A percentile compares a stretch with the other conserved stretches of the same genome.
Conservation (phyloP, 2,888 invertebrate genomes). For the Pantelozetes paolii region DNA sequence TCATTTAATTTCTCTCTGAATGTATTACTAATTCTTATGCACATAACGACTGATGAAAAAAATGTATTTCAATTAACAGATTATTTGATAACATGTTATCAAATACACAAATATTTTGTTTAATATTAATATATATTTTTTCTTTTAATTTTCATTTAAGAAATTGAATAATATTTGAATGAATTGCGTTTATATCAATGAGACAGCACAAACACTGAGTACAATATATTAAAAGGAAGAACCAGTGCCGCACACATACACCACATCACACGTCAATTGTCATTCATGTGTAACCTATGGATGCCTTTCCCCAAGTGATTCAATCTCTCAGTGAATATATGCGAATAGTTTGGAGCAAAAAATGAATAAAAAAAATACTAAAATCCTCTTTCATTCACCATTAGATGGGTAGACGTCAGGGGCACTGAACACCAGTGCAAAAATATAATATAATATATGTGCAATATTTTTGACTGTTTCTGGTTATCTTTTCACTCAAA, state of each 20-base stretch:
- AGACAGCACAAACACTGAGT: background rate
- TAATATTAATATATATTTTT: no score
- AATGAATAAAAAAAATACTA: background rate
- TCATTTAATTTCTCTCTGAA: no score
- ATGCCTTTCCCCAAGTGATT: constrained; percentile 30
- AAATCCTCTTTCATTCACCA: background rate
- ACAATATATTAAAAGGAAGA: background rate
- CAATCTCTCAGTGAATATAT: background rate
- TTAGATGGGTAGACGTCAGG: background rate
- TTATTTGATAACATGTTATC: no score
- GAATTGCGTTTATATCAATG: background rate
- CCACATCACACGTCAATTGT: constrained; percentile 23
- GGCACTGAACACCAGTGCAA: background rate
- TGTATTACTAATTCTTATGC: no score
- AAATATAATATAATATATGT: background rate
- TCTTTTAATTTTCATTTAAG: no score
- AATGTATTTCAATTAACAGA: no score
- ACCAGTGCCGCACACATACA: background rate
- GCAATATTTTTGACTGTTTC: background rate
- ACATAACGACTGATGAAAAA: no score
- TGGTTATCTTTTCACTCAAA: background rate
- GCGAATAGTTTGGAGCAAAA: background rate
- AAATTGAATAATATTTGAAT: no score
- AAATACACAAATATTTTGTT: no score
- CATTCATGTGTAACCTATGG: constrained; percentile 28